A percentile compares a stretch with the other conserved stretches of the same genome.
Evolutionary conservation across 2,797 vertebrate species (phyloP).

Genomic region (Rhynchonycteris naso): DNA sequence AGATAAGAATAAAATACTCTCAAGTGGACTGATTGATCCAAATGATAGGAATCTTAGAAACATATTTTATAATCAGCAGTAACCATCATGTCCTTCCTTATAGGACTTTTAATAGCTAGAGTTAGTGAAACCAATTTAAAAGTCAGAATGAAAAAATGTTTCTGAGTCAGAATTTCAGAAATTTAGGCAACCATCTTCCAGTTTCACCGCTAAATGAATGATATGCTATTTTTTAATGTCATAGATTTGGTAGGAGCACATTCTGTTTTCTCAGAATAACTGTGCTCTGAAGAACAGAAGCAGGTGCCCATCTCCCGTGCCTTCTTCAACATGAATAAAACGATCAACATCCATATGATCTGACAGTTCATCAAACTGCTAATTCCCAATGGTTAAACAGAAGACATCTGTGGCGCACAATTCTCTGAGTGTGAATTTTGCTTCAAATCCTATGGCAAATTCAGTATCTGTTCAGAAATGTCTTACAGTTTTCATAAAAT

Average conservation of each 20-base stretch:
- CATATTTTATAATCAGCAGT: not conserved
- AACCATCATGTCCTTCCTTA: not conserved
- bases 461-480: slow-evolving; percentile 80
- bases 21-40: not conserved
- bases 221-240: slow-evolving; percentile 67
- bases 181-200: not conserved
- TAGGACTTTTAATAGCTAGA: not conserved
- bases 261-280: slow-evolving; percentile 68
- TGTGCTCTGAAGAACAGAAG: slow-evolving; percentile 59
- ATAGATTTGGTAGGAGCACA: slow-evolving; percentile 57
- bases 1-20: not conserved
- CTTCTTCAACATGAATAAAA: slow-evolving; percentile 81
- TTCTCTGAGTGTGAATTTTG: slow-evolving; percentile 75
- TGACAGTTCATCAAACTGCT: slow-evolving; percentile 76
- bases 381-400: slow-evolving; percentile 75
- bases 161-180: slow-evolving; percentile 26
- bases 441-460: slow-evolving; percentile 72
- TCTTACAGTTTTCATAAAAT: slow-evolving; percentile 71
- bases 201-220: not conserved
- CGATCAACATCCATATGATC: slow-evolving; percentile 79
- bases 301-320: slow-evolving; percentile 77
- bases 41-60: slow-evolving; percentile 24
- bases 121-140: not conserved
- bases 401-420: slow-evolving; percentile 76
- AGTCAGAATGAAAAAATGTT: slow-evolving; percentile 55